Conservation (phyloP, 2,888 invertebrate species). For the Plebejus argus region DNA sequence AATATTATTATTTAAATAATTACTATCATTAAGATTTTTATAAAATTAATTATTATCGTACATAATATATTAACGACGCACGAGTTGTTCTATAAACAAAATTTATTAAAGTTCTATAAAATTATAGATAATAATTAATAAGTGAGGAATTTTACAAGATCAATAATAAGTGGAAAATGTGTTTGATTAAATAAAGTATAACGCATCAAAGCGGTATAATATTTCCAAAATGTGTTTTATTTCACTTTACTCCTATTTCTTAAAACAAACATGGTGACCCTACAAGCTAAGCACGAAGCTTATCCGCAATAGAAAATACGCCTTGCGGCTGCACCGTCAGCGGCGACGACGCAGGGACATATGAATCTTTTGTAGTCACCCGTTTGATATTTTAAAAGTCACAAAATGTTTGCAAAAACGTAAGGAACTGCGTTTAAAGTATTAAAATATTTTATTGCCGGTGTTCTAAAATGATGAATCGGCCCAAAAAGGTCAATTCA, state of each 20-base stretch:
- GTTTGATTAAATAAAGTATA: too few relatives aligned
- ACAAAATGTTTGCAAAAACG: slow-evolving; percentile 31
- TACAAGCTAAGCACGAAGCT: slow-evolving; percentile 36
- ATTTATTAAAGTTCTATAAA: too few relatives aligned
- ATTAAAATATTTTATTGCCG: neutral
- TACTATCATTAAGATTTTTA: too few relatives aligned
- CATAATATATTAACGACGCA: too few relatives aligned
- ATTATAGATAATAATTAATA: too few relatives aligned
- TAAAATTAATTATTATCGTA: too few relatives aligned
- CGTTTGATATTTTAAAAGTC: slow-evolving; percentile 36
- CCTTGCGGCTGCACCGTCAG: slow-evolving; percentile 34
- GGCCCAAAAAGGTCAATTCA: neutral
- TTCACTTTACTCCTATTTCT: neutral
- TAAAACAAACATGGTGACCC: slow-evolving; percentile 23
- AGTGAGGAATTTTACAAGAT: too few relatives aligned
- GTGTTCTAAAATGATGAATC: neutral
- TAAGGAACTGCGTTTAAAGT: neutral
- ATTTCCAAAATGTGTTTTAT: too few relatives aligned
- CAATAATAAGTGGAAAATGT: too few relatives aligned
- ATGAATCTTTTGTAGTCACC: slow-evolving; percentile 39
- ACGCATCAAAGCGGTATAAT: too few relatives aligned
- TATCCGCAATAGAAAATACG: slow-evolving; percentile 39
- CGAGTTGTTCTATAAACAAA: too few relatives aligned
- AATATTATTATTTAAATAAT: too few relatives aligned
- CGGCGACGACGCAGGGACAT: slow-evolving; percentile 31